Base-by-base conservation (phyloP, 2,888 invertebrate genomes). In the Sminthurides aquaticus region DNA sequence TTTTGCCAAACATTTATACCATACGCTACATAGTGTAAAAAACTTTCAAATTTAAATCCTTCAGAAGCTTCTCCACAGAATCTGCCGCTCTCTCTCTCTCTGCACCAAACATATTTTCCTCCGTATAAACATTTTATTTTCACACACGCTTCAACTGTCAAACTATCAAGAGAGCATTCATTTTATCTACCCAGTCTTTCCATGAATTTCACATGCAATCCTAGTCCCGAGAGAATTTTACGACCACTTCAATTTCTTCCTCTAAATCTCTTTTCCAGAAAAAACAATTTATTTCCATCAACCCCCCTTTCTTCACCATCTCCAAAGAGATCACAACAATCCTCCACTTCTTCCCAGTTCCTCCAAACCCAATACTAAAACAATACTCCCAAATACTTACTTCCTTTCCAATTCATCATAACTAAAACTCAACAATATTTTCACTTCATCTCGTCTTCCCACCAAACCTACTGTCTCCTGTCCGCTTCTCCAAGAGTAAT, bases 81-180 rank as follows among this genome's bases (percentile, higher is more conserved):
- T 52, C 52, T 34, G 8, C 43, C 43, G 5, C 43, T 11, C 43
- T 34, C 43, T 34, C 8, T 34, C 43, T 34, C 43, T 34, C 43
- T 34, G 43, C 52, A 8, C 5, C 20, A 20, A 52, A 8, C 18
- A 52, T 52, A 52, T 52, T 52, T 52, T 52, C 52, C 22, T 52
- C 22, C 5, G 52, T 52, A 52, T 52, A 52, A 52, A 52, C 52
- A 52, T 20, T 52, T 52, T 52, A 52, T 52, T 52, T 52, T 52
- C 20, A 52, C 52, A 22, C 20, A 34, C 43, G 43, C 43, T 34
- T 34, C 43, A 34, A 22, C 11, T 52, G 52, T 52, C 52, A 52
- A 52, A 52, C 52, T 34, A 34, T 34, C 43, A 34, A 34, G 43
- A 34, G 43, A 20, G 43, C 43, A 43, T 11, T 20, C 5, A 52